Base-by-base conservation (phyloP, 35 echinoderm and acorn worm species). In the Acanthaster planci region DNA sequence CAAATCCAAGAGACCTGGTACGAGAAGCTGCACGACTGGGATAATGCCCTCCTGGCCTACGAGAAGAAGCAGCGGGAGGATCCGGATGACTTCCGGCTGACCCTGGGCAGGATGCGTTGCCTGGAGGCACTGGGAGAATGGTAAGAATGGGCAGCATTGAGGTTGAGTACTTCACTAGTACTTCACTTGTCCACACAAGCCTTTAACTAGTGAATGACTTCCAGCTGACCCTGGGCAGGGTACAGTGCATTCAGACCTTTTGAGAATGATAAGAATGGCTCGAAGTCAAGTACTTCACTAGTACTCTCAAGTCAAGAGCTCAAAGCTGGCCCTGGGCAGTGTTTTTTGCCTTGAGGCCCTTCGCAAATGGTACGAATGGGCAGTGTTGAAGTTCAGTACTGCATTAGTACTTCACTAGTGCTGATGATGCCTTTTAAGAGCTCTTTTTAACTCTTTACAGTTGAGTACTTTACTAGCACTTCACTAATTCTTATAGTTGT, bases 1-100 rank as follows among this genome's bases (percentile, higher is more conserved):
- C 95, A 97, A 97, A 93, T 93, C 40, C 95, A 97, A 97, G 95
- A 97, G 57, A 97, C 95, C 3, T 97, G 95, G 95, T 97, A 93
- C 44, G 95, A 97, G 88, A 97, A 97, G 59, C 91, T 97, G 5
- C 95, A 97, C 56, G 91, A 97, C 80, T 97, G 95, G 95, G 95
- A 97, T 80, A 97, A 97, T 23, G 95, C 95, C 39, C 84, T 97
- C 44, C 79, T 87, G 21, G 95, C 92, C 9, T 97, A 93, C 59
- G 91, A 97, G 42, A 97, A 93, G 85, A 97, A 97, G 51, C 92
- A 93, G 37, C 84, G 93, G 31, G 83, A 86, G 17, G 87, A 84
- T 42, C 91, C 88, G 22, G 95, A 97, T 77, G 91, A 93, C 1
- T 91, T 97, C 67, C 81, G 85, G 29, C 57, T 97, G 80, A 97